Percentiles rank a stretch among this genome's conserved stretches.
Conservation (phyloP, 2,888 invertebrate species). For the Craniophora ligustri region DNA sequence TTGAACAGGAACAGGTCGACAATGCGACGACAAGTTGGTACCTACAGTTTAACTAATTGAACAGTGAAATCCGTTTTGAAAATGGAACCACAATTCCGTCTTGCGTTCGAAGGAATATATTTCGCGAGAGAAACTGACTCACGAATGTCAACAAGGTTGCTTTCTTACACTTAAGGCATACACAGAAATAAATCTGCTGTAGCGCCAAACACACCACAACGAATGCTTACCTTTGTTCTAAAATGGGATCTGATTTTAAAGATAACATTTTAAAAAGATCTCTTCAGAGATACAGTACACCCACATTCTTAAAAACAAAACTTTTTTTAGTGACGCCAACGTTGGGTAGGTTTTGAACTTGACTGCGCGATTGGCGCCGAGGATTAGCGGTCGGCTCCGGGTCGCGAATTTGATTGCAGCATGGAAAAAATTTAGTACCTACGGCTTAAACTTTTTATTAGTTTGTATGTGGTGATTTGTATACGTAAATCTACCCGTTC, state of each 20-base stretch:
- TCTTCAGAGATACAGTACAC: conserved; percentile 11
- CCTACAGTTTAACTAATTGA: conserved; percentile 41
- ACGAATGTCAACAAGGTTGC: background rate
- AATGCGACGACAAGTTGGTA: conserved; percentile 31
- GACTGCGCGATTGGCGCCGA: too few species aligned
- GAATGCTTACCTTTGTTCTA: conserved; percentile 25
- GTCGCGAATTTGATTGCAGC: too few species aligned
- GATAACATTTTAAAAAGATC: conserved; percentile 41
- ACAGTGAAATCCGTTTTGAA: conserved; percentile 30
- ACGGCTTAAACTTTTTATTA: too few species aligned
- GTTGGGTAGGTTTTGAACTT: background rate
- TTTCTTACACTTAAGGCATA: background rate
- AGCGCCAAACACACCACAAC: conserved; percentile 13
- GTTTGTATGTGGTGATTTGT: too few species aligned
- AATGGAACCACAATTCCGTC: background rate
- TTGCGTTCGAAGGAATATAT: background rate
- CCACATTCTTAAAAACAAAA: conserved; percentile 20
- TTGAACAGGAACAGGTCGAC: conserved; percentile 35
- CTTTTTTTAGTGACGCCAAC: conserved; percentile 5
- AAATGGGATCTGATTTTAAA: conserved; percentile 39
- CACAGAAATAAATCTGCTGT: conserved; percentile 10
- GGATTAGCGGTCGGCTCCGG: too few species aligned
- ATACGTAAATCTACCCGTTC: too few species aligned
- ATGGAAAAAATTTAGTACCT: too few species aligned
- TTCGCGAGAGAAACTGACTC: background rate